phyloP scores from a whole-genome alignment of 2,797 vertebrate species.

The Paramormyrops hopkinsi region DNA sequence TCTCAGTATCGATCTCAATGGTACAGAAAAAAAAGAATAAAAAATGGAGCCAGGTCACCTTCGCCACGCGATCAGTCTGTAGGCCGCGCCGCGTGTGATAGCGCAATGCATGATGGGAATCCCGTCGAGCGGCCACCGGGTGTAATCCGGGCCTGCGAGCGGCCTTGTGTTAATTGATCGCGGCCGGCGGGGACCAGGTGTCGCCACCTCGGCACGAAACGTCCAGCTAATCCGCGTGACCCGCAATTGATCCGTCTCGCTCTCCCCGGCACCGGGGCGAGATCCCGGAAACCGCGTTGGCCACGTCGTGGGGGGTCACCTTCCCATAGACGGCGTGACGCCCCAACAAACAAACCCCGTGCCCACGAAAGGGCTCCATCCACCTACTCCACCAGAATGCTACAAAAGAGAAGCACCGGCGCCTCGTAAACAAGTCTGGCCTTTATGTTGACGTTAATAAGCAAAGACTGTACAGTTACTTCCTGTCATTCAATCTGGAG shows the following conservation, averaged over 20 bases:
- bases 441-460: constrained; percentile 1
- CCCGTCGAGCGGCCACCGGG: neutral
- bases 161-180: constrained; percentile 39
- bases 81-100: neutral
- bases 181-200: constrained; percentile 38
- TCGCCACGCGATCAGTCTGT: too few relatives aligned
- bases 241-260: constrained; percentile 26
- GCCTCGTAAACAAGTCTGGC: neutral
- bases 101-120: neutral
- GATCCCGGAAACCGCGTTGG: neutral
- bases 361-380: neutral
- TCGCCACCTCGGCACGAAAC: constrained; percentile 26
- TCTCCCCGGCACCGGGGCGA: neutral
- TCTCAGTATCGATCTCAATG: neutral
- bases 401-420: neutral
- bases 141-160: constrained; percentile 29
- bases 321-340: neutral
- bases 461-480: neutral
- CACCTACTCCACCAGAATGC: too few relatives aligned
- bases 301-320: neutral
- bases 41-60: neutral
- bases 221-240: constrained; percentile 39
- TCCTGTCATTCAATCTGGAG: constrained; percentile 8
- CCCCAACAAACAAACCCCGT: neutral
- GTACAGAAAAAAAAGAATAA: neutral